Base-by-base conservation (phyloP, 2,113 vertebrate genomes). In the Lynx canadensis region DNA sequence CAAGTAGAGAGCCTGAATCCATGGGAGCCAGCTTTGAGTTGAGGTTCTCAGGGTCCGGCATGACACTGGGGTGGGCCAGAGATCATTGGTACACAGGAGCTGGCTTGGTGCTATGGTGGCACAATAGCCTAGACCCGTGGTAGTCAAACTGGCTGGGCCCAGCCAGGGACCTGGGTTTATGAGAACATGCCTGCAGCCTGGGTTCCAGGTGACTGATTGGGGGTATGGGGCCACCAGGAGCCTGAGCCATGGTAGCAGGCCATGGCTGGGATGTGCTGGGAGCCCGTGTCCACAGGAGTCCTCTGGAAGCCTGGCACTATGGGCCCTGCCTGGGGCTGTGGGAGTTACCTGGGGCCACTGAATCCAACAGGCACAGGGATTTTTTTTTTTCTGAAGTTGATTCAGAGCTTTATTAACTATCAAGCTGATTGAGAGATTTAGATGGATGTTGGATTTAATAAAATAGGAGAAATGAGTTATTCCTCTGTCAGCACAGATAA, bases 51-150 rank as follows among this genome's bases (percentile, higher is more conserved):
- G 8, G 50, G 33, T 16, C 3, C 36, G 14, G 21, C 2, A 10
- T 93, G 45, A 9, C 27, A 27, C n/a, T 57, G 21, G 7, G 27
- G 18, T 41, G n/a, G 3, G 29, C 19, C 33, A 50, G 13, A 52
- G 3, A 29, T 7, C 2, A 21, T 52, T 19, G 19, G 0, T 0
- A 31, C 27, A 33, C 1, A 11, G 15, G 29, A 73, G 19, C 4
- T 89, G 78, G 41, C 19, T 29, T 14, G 6, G 29, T 63, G 57
- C 4, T 60, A 16, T 4, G 14, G 23, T 73, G 29, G 9, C 5
- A 65, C 68, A 95, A 52, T 65, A 60, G 14, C n/a, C 4, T 18
- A 27, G 33, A 1, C 65, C 33, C n/a, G 4, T 73, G 38, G 38
- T 50, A 60, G 38, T 33, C 48, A 13, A 12, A 4, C 8, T 36